These are phyloP conservation scores for Ornithoptera priamus DNA, from an alignment of 2,888 invertebrate species.

Conservation along the genomic window DNA sequence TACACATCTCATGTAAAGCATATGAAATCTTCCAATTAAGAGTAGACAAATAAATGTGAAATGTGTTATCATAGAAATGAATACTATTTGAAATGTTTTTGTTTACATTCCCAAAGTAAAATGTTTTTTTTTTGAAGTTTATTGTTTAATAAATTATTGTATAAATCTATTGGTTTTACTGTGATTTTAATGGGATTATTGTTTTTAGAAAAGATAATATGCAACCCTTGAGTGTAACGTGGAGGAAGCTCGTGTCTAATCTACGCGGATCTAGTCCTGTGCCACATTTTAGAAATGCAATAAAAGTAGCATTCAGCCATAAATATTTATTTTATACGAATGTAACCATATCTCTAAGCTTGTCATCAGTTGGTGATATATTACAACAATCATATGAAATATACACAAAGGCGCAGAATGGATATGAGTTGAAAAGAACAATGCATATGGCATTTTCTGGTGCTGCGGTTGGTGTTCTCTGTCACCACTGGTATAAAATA, in stretches of 20 bases:
- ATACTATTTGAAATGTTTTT: background rate
- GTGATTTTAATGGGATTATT: constrained; percentile 29
- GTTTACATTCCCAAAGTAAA: background rate
- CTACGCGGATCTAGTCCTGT: constrained; percentile 43
- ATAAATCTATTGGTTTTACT: constrained; percentile 3
- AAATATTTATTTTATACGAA: constrained; percentile 91
- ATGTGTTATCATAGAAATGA: background rate
- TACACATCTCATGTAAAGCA: constrained; percentile 91
- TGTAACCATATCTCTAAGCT: constrained; percentile 86
- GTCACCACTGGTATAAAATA: constrained; percentile 93
- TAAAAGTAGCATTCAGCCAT: constrained; percentile 79
- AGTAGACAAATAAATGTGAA: background rate
- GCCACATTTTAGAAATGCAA: constrained; percentile 45
- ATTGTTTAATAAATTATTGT: constrained; percentile 11
- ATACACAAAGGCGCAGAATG: constrained; percentile 78
- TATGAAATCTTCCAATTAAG: constrained; percentile 38
- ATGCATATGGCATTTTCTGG: constrained; percentile 90
- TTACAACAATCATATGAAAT: constrained; percentile 92
- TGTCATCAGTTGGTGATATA: constrained; percentile 90
- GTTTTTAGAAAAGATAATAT: constrained; percentile 51
- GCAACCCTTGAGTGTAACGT: constrained; percentile 57
- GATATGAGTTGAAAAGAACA: constrained; percentile 83
- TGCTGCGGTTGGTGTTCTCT: constrained; percentile 87
- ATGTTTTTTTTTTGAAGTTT: background rate
- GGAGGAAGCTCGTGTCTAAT: constrained; percentile 57